phyloP scores from a whole-genome alignment of 2,113 vertebrate genomes.

The Trogon melanurus region DNA sequence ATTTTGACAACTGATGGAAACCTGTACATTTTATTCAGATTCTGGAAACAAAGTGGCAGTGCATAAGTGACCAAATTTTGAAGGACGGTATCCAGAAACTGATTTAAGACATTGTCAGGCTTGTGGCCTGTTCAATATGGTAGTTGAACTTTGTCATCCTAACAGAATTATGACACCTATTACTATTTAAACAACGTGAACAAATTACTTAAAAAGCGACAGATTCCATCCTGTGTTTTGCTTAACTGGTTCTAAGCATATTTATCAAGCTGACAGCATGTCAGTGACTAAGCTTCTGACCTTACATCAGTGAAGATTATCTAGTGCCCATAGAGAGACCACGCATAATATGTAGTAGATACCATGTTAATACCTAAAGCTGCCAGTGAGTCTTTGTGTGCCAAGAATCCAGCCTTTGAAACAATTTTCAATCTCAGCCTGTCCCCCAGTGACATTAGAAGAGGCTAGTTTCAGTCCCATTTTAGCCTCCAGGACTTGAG shows the following conservation, averaged over 20 bases:
- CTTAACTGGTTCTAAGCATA: slow-evolving; percentile 34
- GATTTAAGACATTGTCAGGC: slow-evolving; percentile 4
- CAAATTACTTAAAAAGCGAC: background rate
- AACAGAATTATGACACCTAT: background rate
- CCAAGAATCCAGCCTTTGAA: background rate
- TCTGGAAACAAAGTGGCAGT: slow-evolving; percentile 26
- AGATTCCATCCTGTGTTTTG: background rate
- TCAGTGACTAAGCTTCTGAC: background rate
- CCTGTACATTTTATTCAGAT: slow-evolving; percentile 11
- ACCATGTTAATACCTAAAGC: background rate
- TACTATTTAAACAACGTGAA: background rate
- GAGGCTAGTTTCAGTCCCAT: background rate
- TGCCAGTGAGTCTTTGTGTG: background rate
- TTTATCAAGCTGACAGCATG: background rate
- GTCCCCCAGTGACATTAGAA: background rate
- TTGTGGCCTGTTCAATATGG: background rate
- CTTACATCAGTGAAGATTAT: background rate
- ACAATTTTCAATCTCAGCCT: background rate
- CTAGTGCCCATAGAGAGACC: background rate
- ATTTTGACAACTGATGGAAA: slow-evolving; percentile 14
- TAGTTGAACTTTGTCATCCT: slow-evolving; percentile 2
- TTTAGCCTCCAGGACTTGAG: background rate
- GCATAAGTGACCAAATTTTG: slow-evolving; percentile 33
- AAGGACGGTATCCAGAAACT: slow-evolving; percentile 27
- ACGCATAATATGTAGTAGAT: background rate